Conservation (phyloP, 2,888 invertebrate species). For the Lamellibrachia columna region DNA sequence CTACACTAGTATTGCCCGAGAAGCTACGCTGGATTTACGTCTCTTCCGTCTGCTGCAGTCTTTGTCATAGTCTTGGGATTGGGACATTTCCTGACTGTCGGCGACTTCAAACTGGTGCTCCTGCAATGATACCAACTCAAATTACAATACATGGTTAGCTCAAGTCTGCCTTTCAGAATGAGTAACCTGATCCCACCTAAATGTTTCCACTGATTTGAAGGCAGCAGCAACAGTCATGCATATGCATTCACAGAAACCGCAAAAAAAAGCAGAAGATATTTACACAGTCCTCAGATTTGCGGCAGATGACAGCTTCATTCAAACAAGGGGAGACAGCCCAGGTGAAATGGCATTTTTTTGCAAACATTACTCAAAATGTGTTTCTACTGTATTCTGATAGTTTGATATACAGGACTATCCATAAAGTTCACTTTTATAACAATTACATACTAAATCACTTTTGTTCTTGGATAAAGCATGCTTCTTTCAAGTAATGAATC, state of each 20-base stretch:
- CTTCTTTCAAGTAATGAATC: too few relatives aligned
- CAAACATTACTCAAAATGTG: neutral
- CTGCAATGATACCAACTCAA: conserved; percentile 21
- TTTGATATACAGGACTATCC: too few relatives aligned
- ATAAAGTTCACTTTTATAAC: too few relatives aligned
- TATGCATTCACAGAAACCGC: neutral
- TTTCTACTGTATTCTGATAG: too few relatives aligned
- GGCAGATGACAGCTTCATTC: conserved; percentile 11
- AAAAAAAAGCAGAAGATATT: neutral
- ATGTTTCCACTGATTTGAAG: conserved; percentile 1
- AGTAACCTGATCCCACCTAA: neutral
- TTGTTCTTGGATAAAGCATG: too few relatives aligned
- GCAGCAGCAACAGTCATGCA: neutral
- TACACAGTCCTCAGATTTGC: neutral
- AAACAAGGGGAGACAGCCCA: neutral
- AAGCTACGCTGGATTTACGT: conserved; percentile 49
- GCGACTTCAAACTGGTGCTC: conserved; percentile 51
- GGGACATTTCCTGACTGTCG: conserved; percentile 49
- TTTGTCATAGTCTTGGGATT: conserved; percentile 34
- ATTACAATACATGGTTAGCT: neutral
- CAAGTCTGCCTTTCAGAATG: neutral
- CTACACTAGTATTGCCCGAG: conserved; percentile 50
- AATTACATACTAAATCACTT: too few relatives aligned
- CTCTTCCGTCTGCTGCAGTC: conserved; percentile 40
- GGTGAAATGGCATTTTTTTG: neutral